Base-by-base conservation (phyloP, 2,888 invertebrate genomes). In the Perizoma affinitatum region DNA sequence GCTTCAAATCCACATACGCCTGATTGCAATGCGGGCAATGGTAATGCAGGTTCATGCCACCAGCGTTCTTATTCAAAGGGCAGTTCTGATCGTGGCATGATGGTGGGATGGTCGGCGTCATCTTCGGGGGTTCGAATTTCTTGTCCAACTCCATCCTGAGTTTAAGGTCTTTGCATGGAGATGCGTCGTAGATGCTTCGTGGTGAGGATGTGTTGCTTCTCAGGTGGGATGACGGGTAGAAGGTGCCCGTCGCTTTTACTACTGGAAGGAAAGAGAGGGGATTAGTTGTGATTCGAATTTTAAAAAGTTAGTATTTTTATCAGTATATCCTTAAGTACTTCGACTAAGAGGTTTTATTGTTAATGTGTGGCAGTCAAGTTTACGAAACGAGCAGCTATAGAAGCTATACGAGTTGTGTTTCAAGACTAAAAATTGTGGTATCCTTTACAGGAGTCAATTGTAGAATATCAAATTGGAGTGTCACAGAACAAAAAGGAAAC, bases 191-290 rank as follows among this genome's bases (percentile, higher is more conserved):
- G 65, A 89, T 89, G 73, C 93, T 93, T 76, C 94, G 84, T 56
- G 93, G 90, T 74, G 93, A 91, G 69, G 92, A 92, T 60, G 93
- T 84, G 71, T 93, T 93, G 88, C 93, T 93, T 82, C 94, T 83
- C 80, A 92, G 86, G 63, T 92, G 92, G 74, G 96, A 96, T 77
- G 97, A 95, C 82, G 97, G 97, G 92, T 96, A 97, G 93, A 96
- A 97, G 87, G 97, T 97, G 88, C 97, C 97, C 80, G 96, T 95
- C 90, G 97, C 96, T 95, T 97, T 97, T 93, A 97, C 96, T 94
- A 97, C 96, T 96, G 95, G 93, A 95, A 95, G 79, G 61, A 89
- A 86, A 67, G 44, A 33, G 41, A 65, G 48, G 47, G 63, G 78
- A 69, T 69, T 68, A 67, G 63, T 63, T 46, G 67, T 71, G 35